Percentiles rank a stretch among this genome's conserved stretches.
Conservation (phyloP, 2,797 vertebrate species). For the Lagocephalus sceleratus region DNA sequence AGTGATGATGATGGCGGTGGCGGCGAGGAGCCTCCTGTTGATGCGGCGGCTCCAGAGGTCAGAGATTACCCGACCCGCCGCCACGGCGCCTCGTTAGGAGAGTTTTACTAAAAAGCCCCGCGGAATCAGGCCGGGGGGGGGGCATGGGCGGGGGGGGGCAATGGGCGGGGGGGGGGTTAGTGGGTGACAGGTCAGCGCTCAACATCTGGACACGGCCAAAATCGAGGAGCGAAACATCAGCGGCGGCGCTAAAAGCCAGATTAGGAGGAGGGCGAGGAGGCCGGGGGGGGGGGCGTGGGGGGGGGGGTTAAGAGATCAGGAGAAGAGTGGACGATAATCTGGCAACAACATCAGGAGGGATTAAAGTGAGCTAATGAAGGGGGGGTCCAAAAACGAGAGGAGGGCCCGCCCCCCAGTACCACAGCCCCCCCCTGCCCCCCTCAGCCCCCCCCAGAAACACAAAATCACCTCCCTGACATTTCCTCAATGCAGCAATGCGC, state of each 20-base stretch:
- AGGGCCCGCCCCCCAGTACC: slow-evolving; percentile 36
- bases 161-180: slow-evolving; percentile 30
- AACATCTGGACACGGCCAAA: slow-evolving; percentile 60
- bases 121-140: slow-evolving; percentile 34
- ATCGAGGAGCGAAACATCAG: slow-evolving; percentile 25
- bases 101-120: slow-evolving; percentile 26
- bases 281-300: too few species aligned
- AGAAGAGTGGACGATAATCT: slow-evolving; percentile 64
- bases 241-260: slow-evolving; percentile 52
- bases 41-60: too few species aligned
- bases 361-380: slow-evolving; percentile 74
- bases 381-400: too few species aligned
- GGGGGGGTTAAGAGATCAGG: slow-evolving; percentile 55
- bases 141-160: slow-evolving; percentile 19
- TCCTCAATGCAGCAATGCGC: slow-evolving; percentile 79
- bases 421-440: slow-evolving; percentile 15
- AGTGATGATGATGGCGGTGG: too few species aligned
- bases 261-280: slow-evolving; percentile 52
- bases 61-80: slow-evolving; percentile 32
- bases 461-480: slow-evolving; percentile 69
- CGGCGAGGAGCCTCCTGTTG: too few species aligned
- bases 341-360: slow-evolving; percentile 62
- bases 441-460: slow-evolving; percentile 57
- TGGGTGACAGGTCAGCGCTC: slow-evolving; percentile 54
- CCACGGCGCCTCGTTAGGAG: slow-evolving; percentile 18